A percentile compares a stretch with the other conserved stretches of the same genome.
Evolutionary conservation across 2,113 vertebrate genomes (phyloP).

Genomic region (Coryphaenoides rupestris): DNA sequence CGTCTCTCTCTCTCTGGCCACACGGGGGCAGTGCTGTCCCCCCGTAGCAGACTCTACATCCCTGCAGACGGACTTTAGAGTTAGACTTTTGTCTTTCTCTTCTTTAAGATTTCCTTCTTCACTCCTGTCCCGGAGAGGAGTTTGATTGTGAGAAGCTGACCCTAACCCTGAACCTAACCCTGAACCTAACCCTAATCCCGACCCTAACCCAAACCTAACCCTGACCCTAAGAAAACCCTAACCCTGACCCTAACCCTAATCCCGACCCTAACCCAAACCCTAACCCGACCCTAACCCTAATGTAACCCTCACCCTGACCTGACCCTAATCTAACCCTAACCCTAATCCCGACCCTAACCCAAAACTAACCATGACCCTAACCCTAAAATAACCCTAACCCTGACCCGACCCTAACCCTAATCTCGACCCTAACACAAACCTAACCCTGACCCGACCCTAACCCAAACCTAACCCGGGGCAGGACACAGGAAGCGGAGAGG

Average conservation of each 20-base stretch:
- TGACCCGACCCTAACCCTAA: neutral
- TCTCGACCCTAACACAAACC: neutral
- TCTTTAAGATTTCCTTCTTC: neutral
- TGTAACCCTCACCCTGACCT: neutral
- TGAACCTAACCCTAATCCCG: too few relatives aligned
- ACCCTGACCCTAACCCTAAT: too few relatives aligned
- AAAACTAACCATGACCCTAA: too few relatives aligned
- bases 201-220: neutral
- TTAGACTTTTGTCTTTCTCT: conserved; percentile 9
- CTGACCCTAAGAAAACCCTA: too few relatives aligned
- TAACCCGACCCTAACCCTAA: neutral
- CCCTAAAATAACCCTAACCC: too few relatives aligned
- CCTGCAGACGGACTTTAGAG: conserved; percentile 1
- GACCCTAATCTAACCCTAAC: neutral
- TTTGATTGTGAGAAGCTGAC: conserved; percentile 50
- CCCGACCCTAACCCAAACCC: neutral
- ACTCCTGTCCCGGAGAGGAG: neutral
- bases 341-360: neutral
- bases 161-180: too few relatives aligned
- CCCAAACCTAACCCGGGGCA: neutral
- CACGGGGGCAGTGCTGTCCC: neutral
- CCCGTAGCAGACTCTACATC: conserved; percentile 4
- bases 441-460: too few relatives aligned
- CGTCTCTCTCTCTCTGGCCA: conserved; percentile 5
- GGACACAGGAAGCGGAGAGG: neutral